A percentile compares a stretch with the other conserved stretches of the same genome.
These are phyloP conservation scores for Bovichtus variegatus DNA, from an alignment of 2,797 vertebrate genomes.

Conservation along the genomic window DNA sequence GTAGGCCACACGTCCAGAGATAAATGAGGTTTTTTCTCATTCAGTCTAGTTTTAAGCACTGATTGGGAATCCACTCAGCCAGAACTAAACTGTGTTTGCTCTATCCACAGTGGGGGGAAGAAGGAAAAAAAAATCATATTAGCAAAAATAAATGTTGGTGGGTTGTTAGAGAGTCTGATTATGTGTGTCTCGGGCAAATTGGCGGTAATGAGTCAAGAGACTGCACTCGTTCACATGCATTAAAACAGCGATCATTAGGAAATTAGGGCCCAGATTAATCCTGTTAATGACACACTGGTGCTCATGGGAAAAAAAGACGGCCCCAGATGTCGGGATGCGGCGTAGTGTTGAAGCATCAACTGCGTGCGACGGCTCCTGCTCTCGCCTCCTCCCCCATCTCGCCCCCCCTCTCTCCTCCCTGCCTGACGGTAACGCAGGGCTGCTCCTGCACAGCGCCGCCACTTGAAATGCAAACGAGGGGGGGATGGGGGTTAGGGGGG, in stretches of 20 bases:
- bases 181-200: slow-evolving; percentile 99
- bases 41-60: slow-evolving; percentile 84
- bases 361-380: slow-evolving; percentile 53
- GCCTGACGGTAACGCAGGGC: slow-evolving; percentile 87
- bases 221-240: slow-evolving; percentile 98
- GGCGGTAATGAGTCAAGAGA: slow-evolving; percentile 99
- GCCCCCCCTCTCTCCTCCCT: slow-evolving; percentile 39
- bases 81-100: slow-evolving; percentile 96
- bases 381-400: slow-evolving; percentile 31
- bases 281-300: slow-evolving; percentile 98
- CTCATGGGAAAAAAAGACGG: slow-evolving; percentile 96
- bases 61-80: slow-evolving; percentile 92
- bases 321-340: slow-evolving; percentile 96
- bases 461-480: slow-evolving; percentile 99
- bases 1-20: slow-evolving; percentile 70
- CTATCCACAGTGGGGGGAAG: slow-evolving; percentile 88
- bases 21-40: slow-evolving; percentile 81
- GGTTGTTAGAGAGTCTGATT: slow-evolving; percentile 94
- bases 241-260: slow-evolving; percentile 99
- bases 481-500: no score
- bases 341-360: slow-evolving; percentile 91
- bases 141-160: slow-evolving; percentile 99
- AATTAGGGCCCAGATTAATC: slow-evolving; percentile 99
- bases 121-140: slow-evolving; percentile 89
- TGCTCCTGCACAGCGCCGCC: slow-evolving; percentile 90